Percentiles rank a stretch among this genome's conserved stretches.
Evolutionary conservation across 2,797 vertebrate genomes (phyloP).

Genomic region (Otolemur crassicaudatus): DNA sequence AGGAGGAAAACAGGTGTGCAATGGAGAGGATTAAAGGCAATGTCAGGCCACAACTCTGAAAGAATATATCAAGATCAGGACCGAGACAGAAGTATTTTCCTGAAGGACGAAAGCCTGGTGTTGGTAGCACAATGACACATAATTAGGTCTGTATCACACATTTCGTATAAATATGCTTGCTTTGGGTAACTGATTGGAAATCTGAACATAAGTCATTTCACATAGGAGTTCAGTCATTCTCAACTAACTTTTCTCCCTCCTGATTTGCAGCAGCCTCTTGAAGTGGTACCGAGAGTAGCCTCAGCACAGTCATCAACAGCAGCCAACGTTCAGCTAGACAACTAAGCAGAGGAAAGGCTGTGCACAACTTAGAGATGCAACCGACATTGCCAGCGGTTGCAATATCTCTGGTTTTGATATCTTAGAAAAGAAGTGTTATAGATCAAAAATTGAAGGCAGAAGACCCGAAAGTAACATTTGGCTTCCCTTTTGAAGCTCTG

Average conservation of each 20-base stretch:
- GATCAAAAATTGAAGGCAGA: constrained; percentile 37
- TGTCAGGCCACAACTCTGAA: not conserved
- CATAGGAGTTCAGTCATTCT: not conserved
- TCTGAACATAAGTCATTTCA: not conserved
- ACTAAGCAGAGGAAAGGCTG: not conserved
- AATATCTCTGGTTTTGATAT: not conserved
- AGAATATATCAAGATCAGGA: not conserved
- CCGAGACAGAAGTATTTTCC: not conserved
- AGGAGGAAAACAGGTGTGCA: not conserved
- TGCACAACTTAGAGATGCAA: not conserved
- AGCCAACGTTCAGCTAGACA: constrained; percentile 19
- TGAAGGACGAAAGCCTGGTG: not conserved
- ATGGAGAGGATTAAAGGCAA: not conserved
- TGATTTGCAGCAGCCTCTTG: not conserved
- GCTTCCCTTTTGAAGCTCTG: constrained; percentile 28
- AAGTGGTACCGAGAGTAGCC: not conserved
- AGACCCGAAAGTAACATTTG: constrained; percentile 13
- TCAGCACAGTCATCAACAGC: not conserved
- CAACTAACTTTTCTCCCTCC: not conserved
- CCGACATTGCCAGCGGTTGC: not conserved
- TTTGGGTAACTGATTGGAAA: constrained; percentile 37
- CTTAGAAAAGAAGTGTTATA: not conserved
- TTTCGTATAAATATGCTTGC: not conserved
- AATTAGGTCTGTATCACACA: not conserved
- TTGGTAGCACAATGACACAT: not conserved